These are phyloP conservation scores for Tichodroma muraria DNA, from an alignment of 2,113 vertebrate genomes.

Conservation along the genomic window DNA sequence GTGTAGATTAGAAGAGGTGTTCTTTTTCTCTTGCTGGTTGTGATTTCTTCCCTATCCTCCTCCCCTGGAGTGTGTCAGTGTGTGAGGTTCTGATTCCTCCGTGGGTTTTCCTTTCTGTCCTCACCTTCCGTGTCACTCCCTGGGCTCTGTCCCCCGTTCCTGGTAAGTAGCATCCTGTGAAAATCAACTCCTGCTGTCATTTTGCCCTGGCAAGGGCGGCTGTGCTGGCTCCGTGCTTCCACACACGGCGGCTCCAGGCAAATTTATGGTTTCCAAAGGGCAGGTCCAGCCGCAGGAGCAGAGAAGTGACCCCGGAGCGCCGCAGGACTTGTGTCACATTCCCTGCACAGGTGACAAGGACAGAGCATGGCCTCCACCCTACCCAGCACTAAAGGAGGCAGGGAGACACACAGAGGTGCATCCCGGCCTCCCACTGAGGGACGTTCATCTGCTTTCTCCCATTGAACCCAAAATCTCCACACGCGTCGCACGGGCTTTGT, in stretches of 20 bases:
- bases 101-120: neutral
- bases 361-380: neutral
- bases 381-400: neutral
- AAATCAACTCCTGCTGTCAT: neutral
- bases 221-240: neutral
- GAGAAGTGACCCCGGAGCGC: neutral
- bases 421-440: neutral
- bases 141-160: neutral
- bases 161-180: neutral
- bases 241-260: neutral
- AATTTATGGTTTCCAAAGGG: neutral
- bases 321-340: neutral
- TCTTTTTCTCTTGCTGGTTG: constrained; percentile 28
- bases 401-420: neutral
- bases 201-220: neutral
- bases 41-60: neutral
- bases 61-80: neutral
- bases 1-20: neutral
- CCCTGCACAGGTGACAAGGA: neutral
- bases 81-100: neutral
- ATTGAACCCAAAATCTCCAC: neutral
- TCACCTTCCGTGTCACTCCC: neutral
- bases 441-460: neutral
- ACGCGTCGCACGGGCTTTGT: rapidly evolving
- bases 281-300: neutral